A percentile compares a stretch with the other conserved stretches of the same genome.
Evolutionary conservation across 2,797 vertebrate species (phyloP).

Genomic region (Distichodus sexfasciatus): DNA sequence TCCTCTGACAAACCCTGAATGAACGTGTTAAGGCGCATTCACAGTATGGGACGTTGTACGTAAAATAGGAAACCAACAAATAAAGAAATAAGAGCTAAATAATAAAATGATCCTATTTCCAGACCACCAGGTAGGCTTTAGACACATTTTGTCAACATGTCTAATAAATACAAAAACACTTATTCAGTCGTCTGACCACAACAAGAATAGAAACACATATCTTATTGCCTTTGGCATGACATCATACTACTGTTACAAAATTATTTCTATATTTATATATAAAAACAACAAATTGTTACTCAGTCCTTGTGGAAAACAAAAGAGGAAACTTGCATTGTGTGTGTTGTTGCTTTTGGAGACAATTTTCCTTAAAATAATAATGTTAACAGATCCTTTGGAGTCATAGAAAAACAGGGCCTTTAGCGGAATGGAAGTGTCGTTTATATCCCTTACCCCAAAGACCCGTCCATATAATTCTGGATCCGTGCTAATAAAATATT

Average conservation of each 20-base stretch:
- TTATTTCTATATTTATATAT: slow-evolving; percentile 13
- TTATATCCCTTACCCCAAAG: too few relatives aligned
- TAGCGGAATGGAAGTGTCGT: too few relatives aligned
- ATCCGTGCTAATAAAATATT: too few relatives aligned
- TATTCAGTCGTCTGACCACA: slow-evolving; percentile 11
- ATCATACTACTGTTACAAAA: slow-evolving; percentile 31
- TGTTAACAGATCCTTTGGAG: too few relatives aligned
- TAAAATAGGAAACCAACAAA: slow-evolving; percentile 24
- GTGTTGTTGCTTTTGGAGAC: too few relatives aligned
- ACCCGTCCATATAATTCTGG: too few relatives aligned
- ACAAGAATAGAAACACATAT: slow-evolving; percentile 16
- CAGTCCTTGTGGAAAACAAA: neutral
- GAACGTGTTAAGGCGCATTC: slow-evolving; percentile 46
- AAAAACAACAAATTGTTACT: neutral
- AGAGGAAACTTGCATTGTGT: neutral
- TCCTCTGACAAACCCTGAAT: slow-evolving; percentile 24
- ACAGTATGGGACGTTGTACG: slow-evolving; percentile 27
- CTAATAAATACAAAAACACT: slow-evolving; percentile 50
- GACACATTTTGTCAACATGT: slow-evolving; percentile 16
- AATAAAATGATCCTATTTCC: slow-evolving; percentile 19
- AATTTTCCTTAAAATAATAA: too few relatives aligned
- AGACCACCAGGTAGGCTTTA: slow-evolving; percentile 1
- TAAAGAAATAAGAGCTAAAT: slow-evolving; percentile 24
- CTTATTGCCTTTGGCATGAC: slow-evolving; percentile 50
- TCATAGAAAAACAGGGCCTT: too few relatives aligned